Evolutionary conservation across 2,113 vertebrate species (phyloP).

Genomic region (Synodontis membranacea): DNA sequence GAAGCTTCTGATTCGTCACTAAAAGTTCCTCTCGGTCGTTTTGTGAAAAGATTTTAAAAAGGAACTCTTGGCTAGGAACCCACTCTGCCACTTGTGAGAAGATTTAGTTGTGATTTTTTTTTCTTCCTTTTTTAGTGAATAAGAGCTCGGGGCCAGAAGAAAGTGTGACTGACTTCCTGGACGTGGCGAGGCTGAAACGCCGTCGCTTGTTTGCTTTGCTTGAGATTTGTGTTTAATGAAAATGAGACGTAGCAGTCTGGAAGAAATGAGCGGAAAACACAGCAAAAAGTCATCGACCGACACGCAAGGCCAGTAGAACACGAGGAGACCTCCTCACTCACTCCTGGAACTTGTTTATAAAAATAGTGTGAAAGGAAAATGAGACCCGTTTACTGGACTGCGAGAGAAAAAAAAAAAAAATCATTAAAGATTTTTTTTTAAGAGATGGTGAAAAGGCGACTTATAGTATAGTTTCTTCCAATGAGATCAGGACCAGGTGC

Average conservation of each 20-base stretch:
- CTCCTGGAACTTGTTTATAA: neutral
- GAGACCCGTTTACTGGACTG: neutral
- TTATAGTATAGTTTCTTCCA: constrained; percentile 17
- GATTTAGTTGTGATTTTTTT: neutral
- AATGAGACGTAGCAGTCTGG: neutral
- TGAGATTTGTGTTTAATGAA: neutral
- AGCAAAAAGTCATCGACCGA: neutral
- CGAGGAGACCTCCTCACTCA: neutral
- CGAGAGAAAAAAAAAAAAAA: neutral
- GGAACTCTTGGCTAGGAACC: neutral
- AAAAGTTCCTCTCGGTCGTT: neutral
- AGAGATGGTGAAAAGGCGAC: neutral
- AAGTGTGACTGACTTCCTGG: neutral
- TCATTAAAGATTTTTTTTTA: constrained; percentile 15
- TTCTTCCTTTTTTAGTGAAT: neutral
- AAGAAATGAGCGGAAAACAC: neutral
- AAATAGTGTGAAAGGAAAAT: constrained; percentile 40
- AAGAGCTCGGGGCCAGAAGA: neutral
- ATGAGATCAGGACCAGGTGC: constrained; percentile 44
- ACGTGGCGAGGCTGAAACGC: neutral
- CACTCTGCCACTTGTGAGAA: no score
- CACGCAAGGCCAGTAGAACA: neutral
- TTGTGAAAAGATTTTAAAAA: neutral
- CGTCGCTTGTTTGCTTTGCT: neutral
- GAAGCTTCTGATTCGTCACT: neutral